These are phyloP conservation scores for Tangara arthus DNA, from an alignment of 2,797 vertebrate genomes.

Conservation along the genomic window DNA sequence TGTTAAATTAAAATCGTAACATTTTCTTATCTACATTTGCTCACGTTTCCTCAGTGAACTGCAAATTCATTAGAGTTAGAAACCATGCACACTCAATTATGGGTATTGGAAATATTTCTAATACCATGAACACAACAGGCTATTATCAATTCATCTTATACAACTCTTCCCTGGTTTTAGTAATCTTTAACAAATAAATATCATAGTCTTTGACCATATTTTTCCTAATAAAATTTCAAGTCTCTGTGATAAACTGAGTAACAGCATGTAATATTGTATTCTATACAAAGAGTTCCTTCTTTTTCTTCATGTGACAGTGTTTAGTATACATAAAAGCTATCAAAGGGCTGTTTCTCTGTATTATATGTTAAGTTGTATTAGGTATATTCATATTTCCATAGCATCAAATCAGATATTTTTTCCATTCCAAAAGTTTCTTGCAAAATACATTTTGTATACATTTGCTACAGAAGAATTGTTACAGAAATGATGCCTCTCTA, in stretches of 20 bases:
- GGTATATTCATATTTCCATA: not conserved
- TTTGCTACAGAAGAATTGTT: not conserved
- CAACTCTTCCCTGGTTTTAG: accelerated
- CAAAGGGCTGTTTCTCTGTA: not conserved
- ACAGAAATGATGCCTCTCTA: not conserved
- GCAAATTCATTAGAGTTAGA: not conserved
- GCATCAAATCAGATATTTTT: not conserved
- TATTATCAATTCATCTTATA: not conserved
- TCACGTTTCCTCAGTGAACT: not conserved
- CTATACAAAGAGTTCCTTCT: not conserved
- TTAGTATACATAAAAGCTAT: not conserved
- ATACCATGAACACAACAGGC: not conserved
- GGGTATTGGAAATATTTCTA: not conserved
- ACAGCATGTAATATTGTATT: not conserved
- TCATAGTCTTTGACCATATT: not conserved
- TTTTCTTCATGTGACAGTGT: not conserved
- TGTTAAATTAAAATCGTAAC: not conserved
- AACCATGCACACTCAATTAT: not conserved
- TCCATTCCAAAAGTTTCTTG: not conserved
- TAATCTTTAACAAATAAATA: not conserved
- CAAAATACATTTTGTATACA: not conserved
- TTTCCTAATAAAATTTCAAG: not conserved
- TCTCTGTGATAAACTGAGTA: not conserved
- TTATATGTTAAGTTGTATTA: not conserved
- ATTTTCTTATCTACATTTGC: not conserved